These are phyloP conservation scores for Teinopalpus imperialis DNA, from an alignment of 2,888 invertebrate genomes.

Conservation along the genomic window DNA sequence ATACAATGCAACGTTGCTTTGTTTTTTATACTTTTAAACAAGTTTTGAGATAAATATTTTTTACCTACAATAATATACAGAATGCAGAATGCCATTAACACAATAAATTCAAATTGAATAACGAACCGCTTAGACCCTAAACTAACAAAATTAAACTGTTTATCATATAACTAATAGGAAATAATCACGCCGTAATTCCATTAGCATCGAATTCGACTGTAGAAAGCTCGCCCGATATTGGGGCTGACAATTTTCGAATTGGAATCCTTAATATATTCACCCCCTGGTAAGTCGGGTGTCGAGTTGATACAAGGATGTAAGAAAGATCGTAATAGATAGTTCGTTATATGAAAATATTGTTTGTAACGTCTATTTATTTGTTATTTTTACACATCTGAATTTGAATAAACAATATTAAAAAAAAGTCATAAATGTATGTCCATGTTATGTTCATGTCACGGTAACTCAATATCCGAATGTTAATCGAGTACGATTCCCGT, in stretches of 20 bases:
- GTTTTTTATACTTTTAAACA: no score
- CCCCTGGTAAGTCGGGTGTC: conserved; percentile 38
- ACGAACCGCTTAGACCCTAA: conserved; percentile 19
- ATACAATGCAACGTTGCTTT: no score
- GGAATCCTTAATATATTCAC: conserved; percentile 74
- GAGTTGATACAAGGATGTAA: conserved; percentile 15
- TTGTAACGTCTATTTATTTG: no score
- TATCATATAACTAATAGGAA: conserved; percentile 71
- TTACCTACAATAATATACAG: no score
- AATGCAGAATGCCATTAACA: conserved; percentile 32
- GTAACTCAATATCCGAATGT: no score
- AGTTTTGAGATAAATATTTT: no score
- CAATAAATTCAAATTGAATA: conserved; percentile 19
- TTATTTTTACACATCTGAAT: background rate
- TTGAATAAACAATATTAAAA: background rate
- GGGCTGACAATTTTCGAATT: conserved; percentile 77
- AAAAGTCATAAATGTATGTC: background rate
- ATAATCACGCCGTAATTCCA: conserved; percentile 66
- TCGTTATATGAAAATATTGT: no score
- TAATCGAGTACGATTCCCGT: no score
- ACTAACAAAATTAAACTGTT: conserved; percentile 41
- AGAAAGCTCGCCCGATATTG: conserved; percentile 61
- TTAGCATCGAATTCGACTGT: conserved; percentile 67
- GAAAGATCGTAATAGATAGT: conserved; percentile 5
- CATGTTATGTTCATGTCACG: no score